phyloP scores from a whole-genome alignment of 2,888 invertebrate genomes.

The Mactromeris polynyma region DNA sequence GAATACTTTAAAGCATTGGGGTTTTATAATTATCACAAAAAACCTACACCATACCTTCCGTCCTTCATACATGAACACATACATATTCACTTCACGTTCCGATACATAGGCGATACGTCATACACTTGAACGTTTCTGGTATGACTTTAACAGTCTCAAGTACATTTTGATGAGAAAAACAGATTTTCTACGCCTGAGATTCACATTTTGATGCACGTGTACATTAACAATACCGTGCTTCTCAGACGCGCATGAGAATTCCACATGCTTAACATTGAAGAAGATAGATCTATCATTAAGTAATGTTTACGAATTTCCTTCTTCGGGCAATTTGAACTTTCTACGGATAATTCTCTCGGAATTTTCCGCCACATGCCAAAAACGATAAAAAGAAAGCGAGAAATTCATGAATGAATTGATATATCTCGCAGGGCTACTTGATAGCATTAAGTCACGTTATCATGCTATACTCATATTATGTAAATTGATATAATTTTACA shows the following conservation, averaged over 20 bases:
- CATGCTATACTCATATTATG: no score
- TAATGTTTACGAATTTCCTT: slow-evolving; percentile 24
- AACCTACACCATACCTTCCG: not conserved
- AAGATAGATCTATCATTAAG: not conserved
- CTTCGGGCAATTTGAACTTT: slow-evolving; percentile 30
- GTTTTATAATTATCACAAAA: not conserved
- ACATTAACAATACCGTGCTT: not conserved
- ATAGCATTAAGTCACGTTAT: no score
- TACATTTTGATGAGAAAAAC: slow-evolving; percentile 1
- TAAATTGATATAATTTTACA: no score
- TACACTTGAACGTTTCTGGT: not conserved
- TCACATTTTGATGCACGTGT: slow-evolving; percentile 25
- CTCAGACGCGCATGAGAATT: not conserved
- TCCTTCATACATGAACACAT: not conserved
- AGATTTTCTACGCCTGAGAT: slow-evolving; percentile 25
- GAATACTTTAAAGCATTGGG: not conserved
- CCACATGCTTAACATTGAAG: not conserved
- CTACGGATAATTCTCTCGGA: not conserved
- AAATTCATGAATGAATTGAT: slow-evolving; percentile 9
- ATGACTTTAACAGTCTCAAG: not conserved
- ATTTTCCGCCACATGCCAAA: slow-evolving; percentile 1
- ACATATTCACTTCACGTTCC: no score
- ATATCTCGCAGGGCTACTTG: not conserved
- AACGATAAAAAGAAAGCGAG: not conserved
- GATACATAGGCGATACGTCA: not conserved